These are phyloP conservation scores for Anarsia innoxiella DNA, from an alignment of 2,888 invertebrate genomes.

Conservation along the genomic window DNA sequence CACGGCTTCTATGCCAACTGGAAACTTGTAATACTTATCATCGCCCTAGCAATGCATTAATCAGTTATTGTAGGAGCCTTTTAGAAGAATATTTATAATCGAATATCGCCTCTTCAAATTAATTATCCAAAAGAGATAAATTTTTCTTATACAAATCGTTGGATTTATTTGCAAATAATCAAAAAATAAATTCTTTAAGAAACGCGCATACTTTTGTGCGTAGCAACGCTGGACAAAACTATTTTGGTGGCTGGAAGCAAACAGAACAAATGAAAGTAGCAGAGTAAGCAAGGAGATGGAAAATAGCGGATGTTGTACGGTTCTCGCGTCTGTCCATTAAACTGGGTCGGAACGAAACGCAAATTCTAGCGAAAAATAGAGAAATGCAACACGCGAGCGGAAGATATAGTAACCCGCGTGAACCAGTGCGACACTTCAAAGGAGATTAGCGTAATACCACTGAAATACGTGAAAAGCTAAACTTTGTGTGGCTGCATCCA, in stretches of 20 bases:
- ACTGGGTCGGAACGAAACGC: constrained; percentile 37
- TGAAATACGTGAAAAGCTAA: constrained; percentile 2
- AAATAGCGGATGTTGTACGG: constrained; percentile 50
- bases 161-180: too few relatives aligned
- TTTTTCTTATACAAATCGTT: too few relatives aligned
- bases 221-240: too few relatives aligned
- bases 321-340: constrained; percentile 47
- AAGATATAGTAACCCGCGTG: constrained; percentile 33
- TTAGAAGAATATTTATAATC: too few relatives aligned
- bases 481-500: too few relatives aligned
- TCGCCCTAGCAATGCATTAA: too few relatives aligned
- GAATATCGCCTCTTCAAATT: too few relatives aligned
- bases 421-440: constrained; percentile 33
- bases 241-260: constrained; percentile 11
- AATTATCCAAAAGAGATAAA: too few relatives aligned
- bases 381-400: constrained; percentile 36
- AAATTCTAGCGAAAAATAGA: constrained; percentile 44
- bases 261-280: constrained; percentile 25
- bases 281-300: constrained; percentile 42
- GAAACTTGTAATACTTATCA: constrained; percentile 9
- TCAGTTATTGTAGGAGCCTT: too few relatives aligned
- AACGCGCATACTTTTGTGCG: too few relatives aligned
- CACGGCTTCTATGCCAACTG: too few relatives aligned
- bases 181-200: too few relatives aligned
- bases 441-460: constrained; percentile 27